phyloP scores from a whole-genome alignment of 2,888 invertebrate species.

The Ctena decussata region DNA sequence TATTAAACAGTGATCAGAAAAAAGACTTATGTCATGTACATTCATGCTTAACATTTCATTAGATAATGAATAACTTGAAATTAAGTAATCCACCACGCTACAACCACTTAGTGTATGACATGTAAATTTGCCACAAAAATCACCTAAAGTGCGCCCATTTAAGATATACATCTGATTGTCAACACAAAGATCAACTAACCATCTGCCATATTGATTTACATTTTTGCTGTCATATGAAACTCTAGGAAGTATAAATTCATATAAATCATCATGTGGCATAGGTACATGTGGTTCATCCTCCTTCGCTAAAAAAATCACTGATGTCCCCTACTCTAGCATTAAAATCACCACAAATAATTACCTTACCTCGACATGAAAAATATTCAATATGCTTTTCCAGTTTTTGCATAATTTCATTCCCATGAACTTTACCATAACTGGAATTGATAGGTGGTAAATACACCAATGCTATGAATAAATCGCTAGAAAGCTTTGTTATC shows the following conservation, averaged over 20 bases:
- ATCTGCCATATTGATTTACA: neutral
- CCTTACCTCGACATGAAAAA: neutral
- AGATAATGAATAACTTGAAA: neutral
- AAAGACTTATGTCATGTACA: neutral
- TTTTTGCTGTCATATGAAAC: neutral
- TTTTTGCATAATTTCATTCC: neutral
- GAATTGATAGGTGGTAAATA: neutral
- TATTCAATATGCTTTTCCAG: neutral
- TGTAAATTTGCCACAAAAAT: neutral
- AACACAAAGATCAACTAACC: neutral
- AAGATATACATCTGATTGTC: neutral
- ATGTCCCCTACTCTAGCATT: neutral
- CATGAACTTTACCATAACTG: neutral
- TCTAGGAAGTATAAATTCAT: neutral
- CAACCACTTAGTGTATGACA: neutral
- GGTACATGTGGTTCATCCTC: neutral
- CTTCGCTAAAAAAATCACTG: neutral
- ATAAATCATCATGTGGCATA: neutral
- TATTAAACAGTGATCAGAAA: neutral
- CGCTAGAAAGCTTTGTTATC: too few species aligned
- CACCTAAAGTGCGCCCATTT: neutral
- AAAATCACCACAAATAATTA: neutral
- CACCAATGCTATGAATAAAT: neutral
- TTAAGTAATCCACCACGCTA: neutral
- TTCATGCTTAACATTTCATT: neutral